These are phyloP conservation scores for Acipenser ruthenus DNA, from an alignment of 2,797 vertebrate genomes.

Conservation along the genomic window DNA sequence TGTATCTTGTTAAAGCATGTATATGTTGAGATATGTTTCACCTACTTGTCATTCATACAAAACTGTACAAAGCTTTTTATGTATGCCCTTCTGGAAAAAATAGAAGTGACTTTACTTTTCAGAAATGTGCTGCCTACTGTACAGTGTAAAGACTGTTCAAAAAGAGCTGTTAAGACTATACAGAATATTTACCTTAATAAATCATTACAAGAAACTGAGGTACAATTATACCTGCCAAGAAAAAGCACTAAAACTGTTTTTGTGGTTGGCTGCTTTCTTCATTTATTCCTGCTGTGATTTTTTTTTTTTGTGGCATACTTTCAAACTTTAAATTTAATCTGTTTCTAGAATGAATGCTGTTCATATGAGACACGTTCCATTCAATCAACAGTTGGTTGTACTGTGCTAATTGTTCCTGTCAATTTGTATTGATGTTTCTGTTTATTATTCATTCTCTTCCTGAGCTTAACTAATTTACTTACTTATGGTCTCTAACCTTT, in stretches of 20 bases:
- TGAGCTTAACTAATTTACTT: no score
- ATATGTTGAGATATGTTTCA: no score
- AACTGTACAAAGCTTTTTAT: not conserved
- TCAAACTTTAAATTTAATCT: not conserved
- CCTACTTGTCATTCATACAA: not conserved
- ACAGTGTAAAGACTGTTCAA: constrained; percentile 9
- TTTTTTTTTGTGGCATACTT: constrained; percentile 55
- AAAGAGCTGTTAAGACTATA: constrained; percentile 23
- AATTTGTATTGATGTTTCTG: no score
- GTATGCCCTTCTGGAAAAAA: constrained; percentile 56
- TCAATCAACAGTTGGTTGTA: not conserved
- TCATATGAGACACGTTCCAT: not conserved
- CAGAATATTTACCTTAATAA: constrained; percentile 77
- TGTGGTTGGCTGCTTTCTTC: constrained; percentile 59
- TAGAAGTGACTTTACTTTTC: constrained; percentile 59
- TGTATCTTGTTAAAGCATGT: no score
- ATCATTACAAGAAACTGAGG: constrained; percentile 74
- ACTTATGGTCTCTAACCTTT: not conserved
- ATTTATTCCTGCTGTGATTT: constrained; percentile 64
- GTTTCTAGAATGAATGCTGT: not conserved
- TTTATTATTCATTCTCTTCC: no score
- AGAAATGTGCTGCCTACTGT: constrained; percentile 51
- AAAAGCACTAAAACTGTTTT: constrained; percentile 68
- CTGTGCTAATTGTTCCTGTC: no score
- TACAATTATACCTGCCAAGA: constrained; percentile 70